Base-by-base conservation (phyloP, 1,140 invertebrate genomes). In the Tetragnatha versicolor region DNA sequence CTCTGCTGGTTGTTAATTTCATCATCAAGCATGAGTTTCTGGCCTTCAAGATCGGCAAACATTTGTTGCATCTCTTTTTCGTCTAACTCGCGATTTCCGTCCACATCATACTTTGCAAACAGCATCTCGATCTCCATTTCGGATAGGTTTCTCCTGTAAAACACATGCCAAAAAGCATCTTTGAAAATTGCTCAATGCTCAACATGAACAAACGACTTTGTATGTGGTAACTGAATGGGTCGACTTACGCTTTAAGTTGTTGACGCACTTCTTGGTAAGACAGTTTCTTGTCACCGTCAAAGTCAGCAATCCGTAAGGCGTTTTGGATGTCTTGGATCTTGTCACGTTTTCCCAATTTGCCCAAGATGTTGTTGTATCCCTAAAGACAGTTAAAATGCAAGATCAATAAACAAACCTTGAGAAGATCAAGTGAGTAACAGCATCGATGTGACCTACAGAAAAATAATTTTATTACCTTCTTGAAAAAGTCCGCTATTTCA, bases 111-210 rank as follows among this genome's bases (percentile, higher is more conserved):
- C 80, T 89, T 88, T 2, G 89, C 87, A 82, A 92, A 90, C 83
- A 91, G 88, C 87, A 91, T 90, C 84, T 91, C 90, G 70, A 92
- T 91, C 85, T 92, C 91, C 81, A 88, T 84, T 82, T 91, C 90
- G 78, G 88, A 88, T 82, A 91, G 91, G 79, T 90, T 89, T 79
- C 88, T 89, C 45, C 80, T 81, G 42, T 17, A 83, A 82, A 31
- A 82, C n/a, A n/a, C n/a, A n/a, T n/a, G n/a, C n/a, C n/a, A n/a
- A n/a, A n/a, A n/a, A n/a, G n/a, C n/a, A n/a, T n/a, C n/a, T n/a
- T n/a, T n/a, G n/a, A n/a, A n/a, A n/a, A n/a, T n/a, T n/a, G n/a
- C n/a, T n/a, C n/a, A n/a, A n/a, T n/a, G n/a, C n/a, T n/a, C n/a
- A n/a, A n/a, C n/a, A n/a, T n/a, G n/a, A n/a, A n/a, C n/a, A n/a